These are phyloP conservation scores for Frankliniella intonsa DNA, from an alignment of 2,888 invertebrate genomes.

Conservation along the genomic window DNA sequence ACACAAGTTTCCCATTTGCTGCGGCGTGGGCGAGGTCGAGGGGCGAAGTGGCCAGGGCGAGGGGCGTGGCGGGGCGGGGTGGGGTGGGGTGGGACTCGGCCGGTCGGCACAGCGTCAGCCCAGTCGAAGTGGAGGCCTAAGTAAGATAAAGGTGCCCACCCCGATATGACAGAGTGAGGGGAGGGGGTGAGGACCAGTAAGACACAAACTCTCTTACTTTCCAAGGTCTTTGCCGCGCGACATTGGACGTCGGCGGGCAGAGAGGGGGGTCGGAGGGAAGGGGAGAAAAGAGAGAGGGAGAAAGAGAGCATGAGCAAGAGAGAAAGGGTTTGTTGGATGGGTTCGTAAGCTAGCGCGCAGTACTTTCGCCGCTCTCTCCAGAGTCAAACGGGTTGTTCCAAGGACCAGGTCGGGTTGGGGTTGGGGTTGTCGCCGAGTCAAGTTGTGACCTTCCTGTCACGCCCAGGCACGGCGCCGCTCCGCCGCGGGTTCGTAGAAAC, in stretches of 20 bases:
- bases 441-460: too few relatives aligned
- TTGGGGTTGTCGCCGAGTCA: neutral
- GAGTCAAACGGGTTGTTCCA: neutral
- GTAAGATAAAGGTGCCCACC: slow-evolving; percentile 3
- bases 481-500: neutral
- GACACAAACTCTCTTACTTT: neutral
- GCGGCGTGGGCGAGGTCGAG: too few relatives aligned
- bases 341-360: too few relatives aligned
- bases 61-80: too few relatives aligned
- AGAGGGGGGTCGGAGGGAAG: neutral
- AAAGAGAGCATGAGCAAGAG: neutral
- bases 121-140: neutral
- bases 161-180: neutral
- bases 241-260: neutral
- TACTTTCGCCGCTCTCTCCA: too few relatives aligned
- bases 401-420: neutral
- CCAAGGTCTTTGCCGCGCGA: neutral
- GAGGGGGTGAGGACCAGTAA: neutral
- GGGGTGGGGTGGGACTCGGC: neutral
- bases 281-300: neutral
- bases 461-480: neutral
- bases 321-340: neutral
- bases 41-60: too few relatives aligned
- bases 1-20: too few relatives aligned
- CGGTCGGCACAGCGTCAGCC: neutral